Conservation (phyloP, 1,140 invertebrate genomes). For the Neoseiulus cucumeris region DNA sequence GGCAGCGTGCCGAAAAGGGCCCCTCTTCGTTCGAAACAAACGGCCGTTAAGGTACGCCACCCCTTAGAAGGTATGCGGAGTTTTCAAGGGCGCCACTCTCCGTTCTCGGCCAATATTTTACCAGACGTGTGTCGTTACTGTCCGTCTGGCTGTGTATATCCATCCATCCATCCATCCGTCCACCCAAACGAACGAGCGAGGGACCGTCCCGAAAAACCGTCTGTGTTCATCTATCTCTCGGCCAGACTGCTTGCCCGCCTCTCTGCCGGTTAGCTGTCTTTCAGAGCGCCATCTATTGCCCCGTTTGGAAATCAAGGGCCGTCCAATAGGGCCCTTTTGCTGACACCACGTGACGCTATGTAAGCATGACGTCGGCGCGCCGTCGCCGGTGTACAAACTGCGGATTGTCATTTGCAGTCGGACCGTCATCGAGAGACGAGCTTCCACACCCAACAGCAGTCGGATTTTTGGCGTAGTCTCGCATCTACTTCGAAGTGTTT, state of each 20-base stretch:
- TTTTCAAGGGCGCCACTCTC: too few relatives aligned
- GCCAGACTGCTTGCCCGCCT: background rate
- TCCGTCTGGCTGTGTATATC: background rate
- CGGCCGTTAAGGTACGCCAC: too few relatives aligned
- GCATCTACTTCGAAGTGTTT: background rate
- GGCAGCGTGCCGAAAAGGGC: too few relatives aligned
- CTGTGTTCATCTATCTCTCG: background rate
- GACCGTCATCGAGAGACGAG: background rate
- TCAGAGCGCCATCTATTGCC: background rate
- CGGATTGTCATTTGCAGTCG: background rate
- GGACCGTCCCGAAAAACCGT: background rate
- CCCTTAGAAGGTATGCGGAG: too few relatives aligned
- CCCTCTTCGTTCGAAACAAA: too few relatives aligned
- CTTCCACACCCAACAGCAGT: background rate
- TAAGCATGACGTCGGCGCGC: background rate
- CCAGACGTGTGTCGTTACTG: too few relatives aligned
- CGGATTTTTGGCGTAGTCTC: background rate
- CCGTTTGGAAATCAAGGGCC: background rate
- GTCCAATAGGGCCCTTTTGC: too few relatives aligned
- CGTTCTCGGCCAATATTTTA: too few relatives aligned
- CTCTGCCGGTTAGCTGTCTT: background rate
- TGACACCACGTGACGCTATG: background rate
- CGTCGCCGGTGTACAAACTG: constrained; percentile 10
- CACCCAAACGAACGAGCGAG: background rate
- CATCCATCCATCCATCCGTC: background rate